phyloP scores from a whole-genome alignment of 2,113 vertebrate genomes.

The Laterallus jamaicensis region DNA sequence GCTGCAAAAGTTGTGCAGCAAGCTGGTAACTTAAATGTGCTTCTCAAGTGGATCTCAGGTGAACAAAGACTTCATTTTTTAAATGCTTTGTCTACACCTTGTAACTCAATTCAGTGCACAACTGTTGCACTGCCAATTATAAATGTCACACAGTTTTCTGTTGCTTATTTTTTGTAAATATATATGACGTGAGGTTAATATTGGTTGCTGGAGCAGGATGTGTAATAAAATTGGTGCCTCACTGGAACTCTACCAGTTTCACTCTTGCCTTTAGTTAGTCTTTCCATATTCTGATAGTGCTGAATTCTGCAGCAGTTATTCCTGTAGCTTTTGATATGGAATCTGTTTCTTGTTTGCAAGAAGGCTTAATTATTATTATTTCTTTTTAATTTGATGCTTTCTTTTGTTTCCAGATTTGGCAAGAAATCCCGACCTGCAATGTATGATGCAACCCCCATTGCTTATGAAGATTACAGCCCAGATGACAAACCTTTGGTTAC shows the following conservation, averaged over 20 bases:
- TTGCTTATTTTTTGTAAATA: neutral
- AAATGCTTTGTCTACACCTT: neutral
- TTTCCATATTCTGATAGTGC: neutral
- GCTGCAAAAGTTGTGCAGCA: neutral
- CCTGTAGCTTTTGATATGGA: neutral
- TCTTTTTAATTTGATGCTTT: neutral
- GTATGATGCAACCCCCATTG: slow-evolving; percentile 96
- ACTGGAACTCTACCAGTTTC: neutral
- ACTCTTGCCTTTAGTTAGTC: neutral
- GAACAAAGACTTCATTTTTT: neutral
- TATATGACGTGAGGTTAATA: neutral
- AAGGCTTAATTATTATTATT: neutral
- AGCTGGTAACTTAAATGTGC: neutral
- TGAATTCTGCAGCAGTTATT: neutral
- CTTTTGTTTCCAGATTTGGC: slow-evolving; percentile 85
- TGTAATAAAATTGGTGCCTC: neutral
- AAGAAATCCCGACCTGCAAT: slow-evolving; percentile 96
- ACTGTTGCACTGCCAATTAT: neutral
- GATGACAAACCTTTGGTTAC: slow-evolving; percentile 98
- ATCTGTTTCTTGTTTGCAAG: neutral
- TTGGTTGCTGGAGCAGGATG: neutral
- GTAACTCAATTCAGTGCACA: neutral
- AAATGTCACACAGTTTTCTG: neutral
- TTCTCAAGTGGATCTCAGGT: neutral
- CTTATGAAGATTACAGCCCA: slow-evolving; percentile 97